phyloP scores from a whole-genome alignment of 2,113 vertebrate genomes.

The Ptychochromis oligacanthus region DNA sequence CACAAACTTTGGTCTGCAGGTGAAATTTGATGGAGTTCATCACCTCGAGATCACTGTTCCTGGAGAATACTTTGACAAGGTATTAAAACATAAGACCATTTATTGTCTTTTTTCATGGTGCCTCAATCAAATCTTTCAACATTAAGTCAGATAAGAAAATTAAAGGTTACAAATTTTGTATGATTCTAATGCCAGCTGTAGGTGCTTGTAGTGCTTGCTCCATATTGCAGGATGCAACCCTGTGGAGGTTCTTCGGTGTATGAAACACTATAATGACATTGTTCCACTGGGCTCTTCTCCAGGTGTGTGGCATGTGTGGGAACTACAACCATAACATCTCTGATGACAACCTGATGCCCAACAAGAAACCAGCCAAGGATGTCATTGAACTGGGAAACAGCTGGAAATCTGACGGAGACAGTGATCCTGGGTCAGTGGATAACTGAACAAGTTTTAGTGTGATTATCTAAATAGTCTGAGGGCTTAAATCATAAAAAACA shows the following conservation, averaged over 20 bases:
- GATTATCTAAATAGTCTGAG: not conserved
- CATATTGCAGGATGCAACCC: not conserved
- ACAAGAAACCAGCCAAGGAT: slow-evolving; percentile 74
- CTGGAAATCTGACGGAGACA: slow-evolving; percentile 83
- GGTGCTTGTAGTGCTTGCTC: not conserved
- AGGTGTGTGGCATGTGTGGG: slow-evolving; percentile 88
- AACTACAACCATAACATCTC: slow-evolving; percentile 82
- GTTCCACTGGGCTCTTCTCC: not conserved
- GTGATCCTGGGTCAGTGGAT: slow-evolving; percentile 76
- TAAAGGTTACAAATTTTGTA: not conserved
- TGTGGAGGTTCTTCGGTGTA: too few species aligned
- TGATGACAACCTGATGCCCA: slow-evolving; percentile 84
- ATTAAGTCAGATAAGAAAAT: not conserved
- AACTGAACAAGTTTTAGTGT: not conserved
- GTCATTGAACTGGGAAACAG: slow-evolving; percentile 82
- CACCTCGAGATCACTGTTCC: slow-evolving; percentile 87
- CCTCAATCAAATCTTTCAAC: not conserved
- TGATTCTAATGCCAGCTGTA: not conserved
- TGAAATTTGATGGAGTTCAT: slow-evolving; percentile 89
- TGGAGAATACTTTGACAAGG: slow-evolving; percentile 87
- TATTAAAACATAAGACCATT: slow-evolving; percentile 44
- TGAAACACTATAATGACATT: not conserved
- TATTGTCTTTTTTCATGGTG: not conserved
- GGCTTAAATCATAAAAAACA: too few species aligned
- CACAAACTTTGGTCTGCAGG: slow-evolving; percentile 86